Evolutionary conservation across 2,888 invertebrate genomes (phyloP).

Genomic region (Brachypalpus laphriformis): DNA sequence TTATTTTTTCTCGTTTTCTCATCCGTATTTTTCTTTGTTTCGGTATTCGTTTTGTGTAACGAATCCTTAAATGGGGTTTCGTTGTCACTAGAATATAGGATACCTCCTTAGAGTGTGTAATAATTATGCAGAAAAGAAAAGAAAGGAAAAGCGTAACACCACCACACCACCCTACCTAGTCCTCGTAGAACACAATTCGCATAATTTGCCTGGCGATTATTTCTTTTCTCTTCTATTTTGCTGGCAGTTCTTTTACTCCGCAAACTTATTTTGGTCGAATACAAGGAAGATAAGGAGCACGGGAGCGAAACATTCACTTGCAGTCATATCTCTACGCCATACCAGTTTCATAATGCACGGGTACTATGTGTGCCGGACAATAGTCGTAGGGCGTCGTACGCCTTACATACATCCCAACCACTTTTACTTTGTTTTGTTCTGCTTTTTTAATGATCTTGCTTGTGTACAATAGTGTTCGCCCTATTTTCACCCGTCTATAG

Average conservation of each 20-base stretch:
- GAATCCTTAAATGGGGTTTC: conserved; percentile 53
- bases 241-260: conserved; percentile 30
- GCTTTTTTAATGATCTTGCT: conserved; percentile 55
- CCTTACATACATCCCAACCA: not conserved
- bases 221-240: conserved; percentile 17
- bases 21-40: conserved; percentile 35
- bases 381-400: conserved; percentile 43
- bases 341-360: conserved; percentile 50
- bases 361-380: conserved; percentile 27
- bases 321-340: conserved; percentile 40
- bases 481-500: not conserved
- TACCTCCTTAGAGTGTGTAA: conserved; percentile 51
- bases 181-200: conserved; percentile 58
- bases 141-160: conserved; percentile 11
- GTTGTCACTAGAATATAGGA: conserved; percentile 48
- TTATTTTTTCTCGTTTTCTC: not conserved
- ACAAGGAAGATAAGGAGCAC: not conserved
- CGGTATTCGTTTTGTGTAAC: conserved; percentile 43
- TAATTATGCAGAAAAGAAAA: conserved; percentile 48
- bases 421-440: conserved; percentile 51
- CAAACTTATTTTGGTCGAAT: conserved; percentile 22
- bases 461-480: conserved; percentile 22
- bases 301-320: conserved; percentile 49
- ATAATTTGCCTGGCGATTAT: conserved; percentile 68
- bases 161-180: conserved; percentile 9